Percentiles rank a stretch among this genome's conserved stretches.
Evolutionary conservation across 2,888 invertebrate species (phyloP).

Genomic region (Hirtodrosophila histrioides): DNA sequence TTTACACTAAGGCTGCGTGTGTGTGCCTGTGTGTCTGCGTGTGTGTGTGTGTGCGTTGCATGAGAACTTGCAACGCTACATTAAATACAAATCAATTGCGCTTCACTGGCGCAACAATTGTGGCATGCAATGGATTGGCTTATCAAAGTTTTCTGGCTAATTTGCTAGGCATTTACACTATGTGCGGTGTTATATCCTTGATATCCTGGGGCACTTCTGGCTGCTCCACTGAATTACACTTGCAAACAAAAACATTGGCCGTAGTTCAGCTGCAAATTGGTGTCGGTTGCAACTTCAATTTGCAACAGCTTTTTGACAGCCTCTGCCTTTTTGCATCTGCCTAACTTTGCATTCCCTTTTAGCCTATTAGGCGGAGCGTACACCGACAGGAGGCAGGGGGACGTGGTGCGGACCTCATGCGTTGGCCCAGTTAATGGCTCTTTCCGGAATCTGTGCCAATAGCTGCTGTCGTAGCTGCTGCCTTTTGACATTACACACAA

Average conservation of each 20-base stretch:
- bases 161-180: constrained; percentile 16
- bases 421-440: constrained; percentile 44
- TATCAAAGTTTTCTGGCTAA: constrained; percentile 41
- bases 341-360: constrained; percentile 14
- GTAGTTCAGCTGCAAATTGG: constrained; percentile 14
- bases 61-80: constrained; percentile 15
- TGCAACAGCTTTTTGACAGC: background rate
- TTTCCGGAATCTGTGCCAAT: constrained; percentile 34
- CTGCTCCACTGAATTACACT: constrained; percentile 4
- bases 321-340: background rate
- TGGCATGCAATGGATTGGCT: constrained; percentile 14
- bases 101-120: constrained; percentile 41
- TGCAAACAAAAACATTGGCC: constrained; percentile 24
- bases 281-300: constrained; percentile 1
- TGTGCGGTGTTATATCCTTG: background rate
- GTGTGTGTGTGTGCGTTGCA: too few relatives aligned
- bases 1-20: background rate
- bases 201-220: constrained; percentile 8
- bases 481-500: constrained; percentile 41
- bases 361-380: constrained; percentile 30
- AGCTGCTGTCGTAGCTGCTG: constrained; percentile 13
- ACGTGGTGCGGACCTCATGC: constrained; percentile 10
- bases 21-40: too few relatives aligned
- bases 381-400: background rate
- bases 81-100: constrained; percentile 51